Base-by-base conservation (phyloP, 37 sponge, comb jelly and placozoan genomes). In the Aplysina aerophoba region DNA sequence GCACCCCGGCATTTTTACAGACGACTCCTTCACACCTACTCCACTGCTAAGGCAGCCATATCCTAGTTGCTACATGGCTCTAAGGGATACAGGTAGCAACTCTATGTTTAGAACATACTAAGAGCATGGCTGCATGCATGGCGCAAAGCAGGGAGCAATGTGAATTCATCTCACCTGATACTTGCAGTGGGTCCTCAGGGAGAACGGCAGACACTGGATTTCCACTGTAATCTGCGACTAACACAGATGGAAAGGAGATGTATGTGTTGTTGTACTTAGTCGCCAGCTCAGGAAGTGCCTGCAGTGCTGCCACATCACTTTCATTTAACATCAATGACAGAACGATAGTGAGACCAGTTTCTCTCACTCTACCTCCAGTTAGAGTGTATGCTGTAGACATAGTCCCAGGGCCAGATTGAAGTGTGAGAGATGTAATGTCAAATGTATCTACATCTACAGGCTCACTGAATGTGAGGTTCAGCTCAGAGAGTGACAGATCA, bases 381-480 rank as follows among this genome's bases (percentile, higher is more conserved):
- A 94, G 87, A 6, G 92, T 91, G 84, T 91, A 94, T 8, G 8
- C 8, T 8, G 50, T 44, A 44, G 50, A 44, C 36, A n/a, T 77
- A 21, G 74, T 55, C 4, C 88, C 63, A 30, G 92, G 92, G 31
- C 85, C 58, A 39, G 92, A 85, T 36, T 91, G 93, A 4, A 95
- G 83, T 24, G 91, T 90, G 13, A 95, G 80, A 17, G 81, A 62
- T 33, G 81, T 85, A 4, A 86, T 0, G 60, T 91, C 79, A 0
- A 95, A 39, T n/a, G 87, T 84, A 15, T 24, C 5, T 8, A 81
- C 61, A 67, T 84, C 91, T 17, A 95, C 89, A 40, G 96, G 89
- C 58, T 95, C 96, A 61, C 89, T 86, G 81, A 95, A 95, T 0
- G 83, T 39, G 53, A 95, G 62, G 21, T 55, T 59, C 13, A 95